These are phyloP conservation scores for Acanthochromis polyacanthus DNA, from an alignment of 2,113 vertebrate genomes.

Conservation along the genomic window DNA sequence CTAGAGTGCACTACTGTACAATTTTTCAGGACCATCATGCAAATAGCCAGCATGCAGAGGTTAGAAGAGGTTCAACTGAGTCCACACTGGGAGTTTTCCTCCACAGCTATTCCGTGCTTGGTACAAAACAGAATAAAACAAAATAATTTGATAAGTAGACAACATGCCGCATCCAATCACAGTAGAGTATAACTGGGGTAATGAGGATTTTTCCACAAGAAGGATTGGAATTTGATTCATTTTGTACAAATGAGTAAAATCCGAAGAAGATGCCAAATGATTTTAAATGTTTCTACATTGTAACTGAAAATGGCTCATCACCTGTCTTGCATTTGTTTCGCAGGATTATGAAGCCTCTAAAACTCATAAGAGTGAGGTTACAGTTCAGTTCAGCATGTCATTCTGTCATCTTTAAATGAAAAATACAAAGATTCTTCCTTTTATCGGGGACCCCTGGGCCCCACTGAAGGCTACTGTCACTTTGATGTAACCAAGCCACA, in stretches of 20 bases:
- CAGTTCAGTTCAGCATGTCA: constrained; percentile 8
- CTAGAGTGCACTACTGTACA: constrained; percentile 63
- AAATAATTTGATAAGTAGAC: no score
- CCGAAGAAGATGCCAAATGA: no score
- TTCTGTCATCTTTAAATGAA: not conserved
- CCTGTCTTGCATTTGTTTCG: constrained; percentile 18
- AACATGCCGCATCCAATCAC: no score
- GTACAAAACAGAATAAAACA: no score
- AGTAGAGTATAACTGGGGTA: no score
- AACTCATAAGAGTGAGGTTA: not conserved
- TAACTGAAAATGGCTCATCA: not conserved
- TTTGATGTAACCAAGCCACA: constrained; percentile 18
- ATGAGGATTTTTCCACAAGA: no score
- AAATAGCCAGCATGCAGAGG: not conserved
- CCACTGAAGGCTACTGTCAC: constrained; percentile 1
- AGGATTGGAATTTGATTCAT: no score
- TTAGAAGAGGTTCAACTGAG: constrained; percentile 23
- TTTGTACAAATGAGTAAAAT: no score
- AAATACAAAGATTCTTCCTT: not conserved
- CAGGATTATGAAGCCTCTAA: no score
- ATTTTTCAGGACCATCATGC: constrained; percentile 14
- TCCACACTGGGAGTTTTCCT: constrained; percentile 1
- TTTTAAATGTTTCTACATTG: not conserved
- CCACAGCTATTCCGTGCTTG: not conserved
- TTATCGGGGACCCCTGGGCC: not conserved